Base-by-base conservation (phyloP, 2,113 vertebrate genomes). In the Tonatia bakeri region DNA sequence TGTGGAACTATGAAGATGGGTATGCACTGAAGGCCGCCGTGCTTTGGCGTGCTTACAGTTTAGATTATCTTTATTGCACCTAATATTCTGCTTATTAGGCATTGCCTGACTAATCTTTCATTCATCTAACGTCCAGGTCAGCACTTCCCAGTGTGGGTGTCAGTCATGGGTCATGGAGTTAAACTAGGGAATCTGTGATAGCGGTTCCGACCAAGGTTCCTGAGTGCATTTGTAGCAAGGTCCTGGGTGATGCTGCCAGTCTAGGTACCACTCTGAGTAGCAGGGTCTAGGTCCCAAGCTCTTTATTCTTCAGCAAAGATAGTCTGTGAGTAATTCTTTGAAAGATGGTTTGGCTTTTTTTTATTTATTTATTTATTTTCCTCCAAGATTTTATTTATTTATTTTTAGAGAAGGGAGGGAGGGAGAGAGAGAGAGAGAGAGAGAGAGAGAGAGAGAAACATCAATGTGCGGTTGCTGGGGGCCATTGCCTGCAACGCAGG, bases 1-100 rank as follows among this genome's bases (percentile, higher is more conserved):
- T 99, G 99, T 99, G 99, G 99, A 99, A 99, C 98, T 99, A 99
- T 69, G 99, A 99, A 97, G 99, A 99, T 3, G 99, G 99, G 99
- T 99, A 98, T 0, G 98, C 98, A 95, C 52, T 67, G n/a, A 75
- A 95, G 52, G 33, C 83, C 52, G 84, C 2, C 59, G 65, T 91
- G 82, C 47, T 75, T 73, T 86, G 77, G 14, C 52, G 7, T 59
- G 40, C 17, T 47, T 85, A 26, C 36, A 70, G 65, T 92, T 93
- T 52, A 77, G 1, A 10, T 77, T 12, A 50, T 36, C 47, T 76
- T 87, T 72, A 36, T 70, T 54, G 7, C 7, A 33, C 24, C 7
- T 90, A 24, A 1, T 89, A 26, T n/a, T 79, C 69, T 77, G 16
- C 59, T 90, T 24, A 43, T 45, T 43, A 20, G 14, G 95, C 75